Base-by-base conservation (phyloP, 2,888 invertebrate species). In the Megastigmus dorsalis region DNA sequence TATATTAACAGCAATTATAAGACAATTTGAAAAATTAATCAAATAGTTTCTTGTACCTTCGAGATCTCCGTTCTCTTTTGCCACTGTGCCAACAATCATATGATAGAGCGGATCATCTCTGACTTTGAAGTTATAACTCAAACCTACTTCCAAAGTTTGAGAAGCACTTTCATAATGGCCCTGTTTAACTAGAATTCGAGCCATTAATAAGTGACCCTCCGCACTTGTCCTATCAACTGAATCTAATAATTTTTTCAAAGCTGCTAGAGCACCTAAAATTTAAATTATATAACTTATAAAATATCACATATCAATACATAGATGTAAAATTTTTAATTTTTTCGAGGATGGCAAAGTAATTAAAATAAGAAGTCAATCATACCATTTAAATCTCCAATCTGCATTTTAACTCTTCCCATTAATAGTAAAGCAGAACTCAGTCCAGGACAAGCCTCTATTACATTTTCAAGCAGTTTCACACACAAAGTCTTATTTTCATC, bases 81-180 rank as follows among this genome's bases (percentile, higher is more conserved):
- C 92, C 59, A 98, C 93, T 28, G 95, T 90, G 0, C 97, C 97
- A 79, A 93, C 92, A 0, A 97, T 91, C 76, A 97, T 91, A 88
- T 97, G 96, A 85, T 96, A 99, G 85, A 97, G 90, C 0, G 97
- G 95, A 88, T 95, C 94, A 75, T 98, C 97, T 78, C 97, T 90
- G 0, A 98, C 94, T 88, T 95, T 94, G 85, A 99, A 98, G 88
- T 98, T 96, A 84, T 95, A 95, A 83, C 97, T 97, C 13, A 98
- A 89, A 70, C 96, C 97, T 78, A 95, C 92, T 89, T 98, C 98
- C 54, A 99, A 89, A 68, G 93, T 93, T 85, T 97, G 96, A 10
- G 94, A 91, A 0, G 98, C 98, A 83, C 94, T 91, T 18, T 93
- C 91, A 81, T 91, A 95, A 54, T 91, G 90, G 43, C 91, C 90